Conservation (phyloP, 1,140 invertebrate genomes). For the Caerostris extrusa region DNA sequence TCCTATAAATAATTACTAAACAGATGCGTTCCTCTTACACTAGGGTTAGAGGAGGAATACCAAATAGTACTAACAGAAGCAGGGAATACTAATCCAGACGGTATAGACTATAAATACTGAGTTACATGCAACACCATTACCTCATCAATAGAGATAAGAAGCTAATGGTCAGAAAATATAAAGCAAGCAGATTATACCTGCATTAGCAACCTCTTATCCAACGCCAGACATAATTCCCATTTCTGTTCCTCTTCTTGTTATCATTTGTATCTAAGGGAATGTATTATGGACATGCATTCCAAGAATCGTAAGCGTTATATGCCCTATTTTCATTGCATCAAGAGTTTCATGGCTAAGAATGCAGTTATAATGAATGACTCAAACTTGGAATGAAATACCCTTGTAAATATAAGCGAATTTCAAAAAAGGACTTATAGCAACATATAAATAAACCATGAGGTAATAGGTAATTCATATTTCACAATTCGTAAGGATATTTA, state of each 20-base stretch:
- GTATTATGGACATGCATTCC: not conserved
- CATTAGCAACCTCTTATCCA: constrained; percentile 40
- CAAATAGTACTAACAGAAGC: not conserved
- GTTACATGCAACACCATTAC: constrained; percentile 16
- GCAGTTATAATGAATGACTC: too few species aligned
- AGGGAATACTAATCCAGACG: constrained; percentile 25
- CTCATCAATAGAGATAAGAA: not conserved
- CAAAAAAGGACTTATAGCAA: too few species aligned
- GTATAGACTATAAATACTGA: constrained; percentile 1
- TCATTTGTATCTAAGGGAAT: constrained; percentile 36
- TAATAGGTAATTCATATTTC: too few species aligned
- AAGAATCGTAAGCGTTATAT: not conserved
- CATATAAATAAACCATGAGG: too few species aligned
- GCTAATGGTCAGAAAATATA: constrained; percentile 53
- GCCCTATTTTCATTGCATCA: too few species aligned
- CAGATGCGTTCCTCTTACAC: too few species aligned
- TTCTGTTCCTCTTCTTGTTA: constrained; percentile 1
- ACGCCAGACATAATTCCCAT: not conserved
- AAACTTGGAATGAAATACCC: too few species aligned
- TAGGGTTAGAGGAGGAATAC: too few species aligned
- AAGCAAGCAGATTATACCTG: not conserved
- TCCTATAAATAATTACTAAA: too few species aligned
- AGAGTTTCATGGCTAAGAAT: too few species aligned
- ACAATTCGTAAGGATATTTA: too few species aligned
- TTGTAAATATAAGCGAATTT: too few species aligned